These are phyloP conservation scores for Penaeus chinensis DNA, from an alignment of 1,140 invertebrate species.

Conservation along the genomic window DNA sequence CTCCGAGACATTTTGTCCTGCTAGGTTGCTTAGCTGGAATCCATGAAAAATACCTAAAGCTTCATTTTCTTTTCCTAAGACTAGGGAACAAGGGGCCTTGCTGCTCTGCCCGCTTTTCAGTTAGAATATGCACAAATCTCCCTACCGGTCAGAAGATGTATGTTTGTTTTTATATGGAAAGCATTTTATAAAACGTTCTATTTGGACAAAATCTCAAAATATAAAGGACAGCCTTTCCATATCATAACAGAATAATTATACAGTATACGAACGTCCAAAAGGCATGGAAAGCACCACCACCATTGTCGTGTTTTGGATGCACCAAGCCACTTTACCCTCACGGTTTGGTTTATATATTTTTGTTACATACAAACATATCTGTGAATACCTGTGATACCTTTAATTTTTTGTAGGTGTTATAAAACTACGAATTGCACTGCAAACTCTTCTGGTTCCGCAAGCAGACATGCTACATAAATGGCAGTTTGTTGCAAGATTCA, in stretches of 20 bases:
- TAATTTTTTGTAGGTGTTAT: too few relatives aligned
- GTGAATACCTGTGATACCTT: too few relatives aligned
- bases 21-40: slow-evolving; percentile 37
- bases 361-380: not conserved
- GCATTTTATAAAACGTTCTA: slow-evolving; percentile 51
- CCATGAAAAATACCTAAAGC: slow-evolving; percentile 25
- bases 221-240: slow-evolving; percentile 25
- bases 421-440: too few relatives aligned
- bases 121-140: too few relatives aligned
- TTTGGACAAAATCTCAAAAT: slow-evolving; percentile 46
- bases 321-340: not conserved
- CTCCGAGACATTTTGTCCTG: slow-evolving; percentile 41
- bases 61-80: slow-evolving; percentile 18
- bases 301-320: slow-evolving; percentile 26
- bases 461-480: too few relatives aligned
- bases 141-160: not conserved
- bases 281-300: slow-evolving; percentile 56
- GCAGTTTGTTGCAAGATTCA: too few relatives aligned
- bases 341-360: too few relatives aligned
- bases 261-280: slow-evolving; percentile 1
- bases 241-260: not conserved
- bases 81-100: not conserved
- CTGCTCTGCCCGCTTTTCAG: not conserved
- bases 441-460: too few relatives aligned
- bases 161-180: slow-evolving; percentile 54